These are phyloP conservation scores for Natrix natrix DNA, from an alignment of 2,797 vertebrate genomes.

Conservation along the genomic window DNA sequence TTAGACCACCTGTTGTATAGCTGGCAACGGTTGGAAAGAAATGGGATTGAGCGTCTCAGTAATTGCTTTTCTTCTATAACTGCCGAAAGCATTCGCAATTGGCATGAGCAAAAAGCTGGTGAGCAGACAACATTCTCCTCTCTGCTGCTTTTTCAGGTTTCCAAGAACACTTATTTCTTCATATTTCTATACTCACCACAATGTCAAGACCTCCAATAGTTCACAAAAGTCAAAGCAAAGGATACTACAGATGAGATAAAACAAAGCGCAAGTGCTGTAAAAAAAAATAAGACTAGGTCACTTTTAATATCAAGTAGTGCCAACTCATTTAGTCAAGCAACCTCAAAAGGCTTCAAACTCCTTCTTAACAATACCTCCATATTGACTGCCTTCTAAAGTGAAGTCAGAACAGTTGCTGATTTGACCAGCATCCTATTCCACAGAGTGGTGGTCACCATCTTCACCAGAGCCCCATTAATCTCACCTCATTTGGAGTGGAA, in stretches of 20 bases:
- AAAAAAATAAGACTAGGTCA: not conserved
- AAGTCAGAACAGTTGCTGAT: not conserved
- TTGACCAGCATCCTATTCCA: not conserved
- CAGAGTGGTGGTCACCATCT: not conserved
- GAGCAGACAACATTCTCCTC: not conserved
- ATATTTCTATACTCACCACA: not conserved
- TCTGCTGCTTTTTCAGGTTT: not conserved
- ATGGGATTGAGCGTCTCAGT: not conserved
- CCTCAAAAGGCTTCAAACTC: not conserved
- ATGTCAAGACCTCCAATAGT: not conserved
- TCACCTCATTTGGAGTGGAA: not conserved
- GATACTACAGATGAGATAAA: not conserved
- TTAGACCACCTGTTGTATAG: not conserved
- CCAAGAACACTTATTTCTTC: not conserved
- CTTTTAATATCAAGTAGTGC: not conserved
- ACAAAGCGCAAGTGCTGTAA: not conserved
- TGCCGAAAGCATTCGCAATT: not conserved
- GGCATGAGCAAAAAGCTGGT: not conserved
- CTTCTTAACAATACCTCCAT: not conserved
- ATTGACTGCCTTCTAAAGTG: not conserved
- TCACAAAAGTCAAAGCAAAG: not conserved
- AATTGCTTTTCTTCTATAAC: not conserved
- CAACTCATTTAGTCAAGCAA: not conserved
- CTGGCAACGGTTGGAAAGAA: not conserved
- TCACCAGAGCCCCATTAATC: not conserved